Evolutionary conservation across 2,797 vertebrate genomes (phyloP), one percentile per base, ranked within the genome.

Genomic region (Diceros bicornis): DNA sequence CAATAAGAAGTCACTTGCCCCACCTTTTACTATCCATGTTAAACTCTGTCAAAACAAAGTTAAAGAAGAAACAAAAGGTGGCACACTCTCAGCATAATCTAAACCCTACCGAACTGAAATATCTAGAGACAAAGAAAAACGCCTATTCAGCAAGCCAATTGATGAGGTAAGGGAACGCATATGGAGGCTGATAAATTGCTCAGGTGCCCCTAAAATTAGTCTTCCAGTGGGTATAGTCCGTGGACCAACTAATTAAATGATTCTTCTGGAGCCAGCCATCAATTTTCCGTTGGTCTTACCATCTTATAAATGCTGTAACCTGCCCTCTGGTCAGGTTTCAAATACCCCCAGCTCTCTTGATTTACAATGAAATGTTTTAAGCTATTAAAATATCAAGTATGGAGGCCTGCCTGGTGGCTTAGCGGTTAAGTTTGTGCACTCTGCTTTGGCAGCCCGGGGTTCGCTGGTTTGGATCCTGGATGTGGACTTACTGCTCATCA

Each of bases 31-130:
- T 47, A 81, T 29, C 93, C 71, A n/a, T 20, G 44, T 32, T 86
- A 74, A 96, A 61, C 18, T 62, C 69, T 84, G 59, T 88, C 64
- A 94, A 95, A 92, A 92, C 41, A 92, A 88, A 52, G 16, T 59
- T 83, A 61, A 71, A 55, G 66, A 88, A 89, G 55, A 88, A 93
- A 75, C 37, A 93, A 57, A 89, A 71, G 41, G n/a, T 32, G 83
- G 68, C 68, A 85, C 23, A 71, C 55, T 77, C 27, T 50, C 16
- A 69, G 47, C 68, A 86, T 25, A 44, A 34, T 13, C 29, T 85
- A 78, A 62, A 57, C 17, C 50, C 47, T 71, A 81, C 5, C 61
- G 74, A 92, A 69, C 0, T 47, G 18, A 89, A 94, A 52, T 84
- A 78, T n/a, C 50, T 74, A 27, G 41, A 95, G 27, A 89, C 18